phyloP scores from a whole-genome alignment of 2,797 vertebrate species.

The Vespertilio murinus region DNA sequence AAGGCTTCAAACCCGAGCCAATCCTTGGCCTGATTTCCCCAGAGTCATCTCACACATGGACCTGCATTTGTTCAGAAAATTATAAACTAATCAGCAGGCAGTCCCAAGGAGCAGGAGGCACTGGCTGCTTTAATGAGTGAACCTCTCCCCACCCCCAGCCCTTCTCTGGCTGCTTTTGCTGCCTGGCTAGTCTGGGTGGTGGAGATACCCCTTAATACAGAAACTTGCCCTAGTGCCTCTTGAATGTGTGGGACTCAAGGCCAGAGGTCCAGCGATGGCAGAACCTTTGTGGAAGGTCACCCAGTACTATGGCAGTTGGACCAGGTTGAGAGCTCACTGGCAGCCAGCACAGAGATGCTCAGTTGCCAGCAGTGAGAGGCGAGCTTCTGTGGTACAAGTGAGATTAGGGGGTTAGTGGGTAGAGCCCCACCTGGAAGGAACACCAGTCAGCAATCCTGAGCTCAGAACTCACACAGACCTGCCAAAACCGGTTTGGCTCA shows the following conservation, averaged over 20 bases:
- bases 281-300: slow-evolving; percentile 5
- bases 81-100: slow-evolving; percentile 74
- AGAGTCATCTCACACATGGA: slow-evolving; percentile 64
- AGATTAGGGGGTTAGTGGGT: too few relatives aligned
- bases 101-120: slow-evolving; percentile 4
- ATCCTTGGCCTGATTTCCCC: slow-evolving; percentile 75
- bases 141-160: background rate
- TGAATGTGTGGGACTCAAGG: background rate
- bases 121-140: slow-evolving; percentile 68
- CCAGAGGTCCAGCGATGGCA: background rate
- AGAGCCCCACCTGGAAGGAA: background rate
- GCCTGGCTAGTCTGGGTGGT: background rate
- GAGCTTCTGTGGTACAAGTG: background rate
- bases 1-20: slow-evolving; percentile 66
- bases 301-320: background rate
- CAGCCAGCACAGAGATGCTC: background rate
- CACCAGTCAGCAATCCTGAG: background rate
- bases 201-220: background rate
- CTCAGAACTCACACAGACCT: background rate
- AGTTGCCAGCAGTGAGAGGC: background rate
- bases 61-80: slow-evolving; percentile 79
- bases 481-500: too few relatives aligned
- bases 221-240: background rate
- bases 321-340: background rate
- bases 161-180: slow-evolving; percentile 31